Percentiles rank a stretch among this genome's conserved stretches.
These are phyloP conservation scores for Abrostola triplasia DNA, from an alignment of 2,888 invertebrate species.

Conservation along the genomic window DNA sequence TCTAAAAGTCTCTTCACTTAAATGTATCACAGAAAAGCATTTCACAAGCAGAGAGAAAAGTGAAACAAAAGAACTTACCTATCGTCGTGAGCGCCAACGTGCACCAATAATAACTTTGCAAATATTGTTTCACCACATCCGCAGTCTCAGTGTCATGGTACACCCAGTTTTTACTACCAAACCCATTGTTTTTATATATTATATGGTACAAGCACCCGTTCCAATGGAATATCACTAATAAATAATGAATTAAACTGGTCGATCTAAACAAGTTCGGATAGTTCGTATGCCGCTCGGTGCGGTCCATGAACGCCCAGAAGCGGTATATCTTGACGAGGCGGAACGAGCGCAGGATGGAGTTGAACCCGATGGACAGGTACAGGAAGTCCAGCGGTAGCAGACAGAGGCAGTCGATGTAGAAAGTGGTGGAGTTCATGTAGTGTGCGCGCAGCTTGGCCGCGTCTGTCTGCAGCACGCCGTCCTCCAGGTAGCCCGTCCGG, in stretches of 20 bases:
- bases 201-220: constrained; percentile 99
- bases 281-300: constrained; percentile 99
- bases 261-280: constrained; percentile 99
- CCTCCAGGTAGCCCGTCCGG: constrained; percentile 98
- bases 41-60: constrained; percentile 14
- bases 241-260: constrained; percentile 97
- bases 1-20: constrained; percentile 28
- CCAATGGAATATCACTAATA: constrained; percentile 99
- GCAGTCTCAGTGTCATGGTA: constrained; percentile 95
- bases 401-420: constrained; percentile 99
- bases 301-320: constrained; percentile 99
- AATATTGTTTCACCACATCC: constrained; percentile 97
- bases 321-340: constrained; percentile 99
- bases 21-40: constrained; percentile 26
- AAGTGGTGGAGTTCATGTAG: constrained; percentile 99
- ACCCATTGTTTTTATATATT: constrained; percentile 98
- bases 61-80: constrained; percentile 86
- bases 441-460: constrained; percentile 97
- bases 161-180: constrained; percentile 97
- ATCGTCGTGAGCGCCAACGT: constrained; percentile 98
- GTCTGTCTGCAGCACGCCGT: constrained; percentile 99
- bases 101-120: constrained; percentile 99
- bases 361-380: constrained; percentile 98
- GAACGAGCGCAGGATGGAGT: constrained; percentile 98
- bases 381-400: constrained; percentile 99